Percentiles rank a stretch among this genome's conserved stretches.
Conservation (phyloP, 1,140 invertebrate genomes). For the Ceratina australensis region DNA sequence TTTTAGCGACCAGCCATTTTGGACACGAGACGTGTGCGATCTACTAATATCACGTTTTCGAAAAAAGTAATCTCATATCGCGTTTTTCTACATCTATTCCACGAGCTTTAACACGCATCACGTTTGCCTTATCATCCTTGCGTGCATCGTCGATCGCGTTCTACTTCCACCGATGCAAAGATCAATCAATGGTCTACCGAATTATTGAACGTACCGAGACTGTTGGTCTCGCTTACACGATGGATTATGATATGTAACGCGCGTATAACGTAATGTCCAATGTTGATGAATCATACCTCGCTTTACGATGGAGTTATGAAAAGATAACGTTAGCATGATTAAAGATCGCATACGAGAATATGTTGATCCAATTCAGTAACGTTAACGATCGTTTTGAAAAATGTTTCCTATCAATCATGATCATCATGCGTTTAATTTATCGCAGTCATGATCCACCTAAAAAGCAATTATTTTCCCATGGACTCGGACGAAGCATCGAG, state of each 20-base stretch:
- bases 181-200: conserved; percentile 22
- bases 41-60: conserved; percentile 34
- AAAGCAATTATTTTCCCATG: too few relatives aligned
- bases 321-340: background rate
- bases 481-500: background rate
- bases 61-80: conserved; percentile 48
- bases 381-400: too few relatives aligned
- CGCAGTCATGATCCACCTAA: too few relatives aligned
- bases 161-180: background rate
- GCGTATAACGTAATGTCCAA: background rate
- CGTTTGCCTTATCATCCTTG: background rate
- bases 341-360: too few relatives aligned
- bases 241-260: background rate
- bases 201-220: conserved; percentile 29
- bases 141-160: background rate
- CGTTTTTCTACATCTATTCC: background rate
- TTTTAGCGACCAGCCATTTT: conserved; percentile 76
- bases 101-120: background rate
- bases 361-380: too few relatives aligned
- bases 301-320: background rate
- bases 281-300: conserved; percentile 13
- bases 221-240: conserved; percentile 1
- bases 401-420: background rate
- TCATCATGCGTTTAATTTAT: background rate
- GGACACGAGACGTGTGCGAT: conserved; percentile 65